Conservation (phyloP, 2,888 invertebrate species). For the Himalopsyche japonica region DNA sequence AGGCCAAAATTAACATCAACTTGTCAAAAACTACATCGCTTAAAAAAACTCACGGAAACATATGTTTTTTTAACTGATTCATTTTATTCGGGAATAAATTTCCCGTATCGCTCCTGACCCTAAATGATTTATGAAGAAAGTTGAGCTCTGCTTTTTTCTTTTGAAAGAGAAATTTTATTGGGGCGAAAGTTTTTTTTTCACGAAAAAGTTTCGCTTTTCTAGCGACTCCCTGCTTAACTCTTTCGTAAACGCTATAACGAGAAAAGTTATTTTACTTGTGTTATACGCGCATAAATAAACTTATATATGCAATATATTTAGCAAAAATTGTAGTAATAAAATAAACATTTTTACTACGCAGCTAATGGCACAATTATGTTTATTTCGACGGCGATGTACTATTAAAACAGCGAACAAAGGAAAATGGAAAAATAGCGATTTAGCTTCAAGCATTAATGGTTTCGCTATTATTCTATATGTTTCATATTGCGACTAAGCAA, state of each 20-base stretch:
- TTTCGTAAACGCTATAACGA: neutral
- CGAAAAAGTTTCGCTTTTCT: neutral
- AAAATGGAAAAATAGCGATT: too few relatives aligned
- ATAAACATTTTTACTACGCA: neutral
- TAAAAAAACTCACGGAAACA: neutral
- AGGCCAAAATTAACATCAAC: neutral
- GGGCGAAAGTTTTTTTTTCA: neutral
- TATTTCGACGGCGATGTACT: too few relatives aligned
- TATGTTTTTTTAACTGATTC: neutral
- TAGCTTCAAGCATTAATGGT: too few relatives aligned
- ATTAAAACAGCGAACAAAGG: too few relatives aligned
- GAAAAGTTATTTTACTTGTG: neutral
- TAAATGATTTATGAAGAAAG: neutral
- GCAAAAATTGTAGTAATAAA: neutral
- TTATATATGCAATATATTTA: neutral
- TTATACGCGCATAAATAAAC: neutral
- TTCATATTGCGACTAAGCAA: too few relatives aligned
- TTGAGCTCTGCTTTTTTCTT: neutral
- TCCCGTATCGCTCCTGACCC: neutral
- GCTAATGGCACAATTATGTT: neutral
- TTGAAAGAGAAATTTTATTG: neutral
- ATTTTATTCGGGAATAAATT: neutral
- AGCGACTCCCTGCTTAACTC: neutral
- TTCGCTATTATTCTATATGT: too few relatives aligned
- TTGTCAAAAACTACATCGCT: neutral